Conservation (phyloP, 2,113 vertebrate genomes). For the Erinaceus europaeus region DNA sequence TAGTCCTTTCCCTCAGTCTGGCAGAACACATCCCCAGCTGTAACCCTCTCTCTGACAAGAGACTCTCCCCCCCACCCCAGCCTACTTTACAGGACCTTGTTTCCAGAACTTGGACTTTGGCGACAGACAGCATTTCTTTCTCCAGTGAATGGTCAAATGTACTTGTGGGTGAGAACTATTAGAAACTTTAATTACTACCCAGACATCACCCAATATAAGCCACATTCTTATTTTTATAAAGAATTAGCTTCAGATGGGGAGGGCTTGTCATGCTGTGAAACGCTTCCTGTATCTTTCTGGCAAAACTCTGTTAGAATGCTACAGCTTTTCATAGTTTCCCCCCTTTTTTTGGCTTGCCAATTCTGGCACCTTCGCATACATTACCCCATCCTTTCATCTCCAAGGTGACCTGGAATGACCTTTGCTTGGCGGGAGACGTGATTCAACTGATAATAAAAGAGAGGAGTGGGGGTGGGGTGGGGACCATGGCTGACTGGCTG, state of each 20-base stretch:
- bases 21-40: background rate
- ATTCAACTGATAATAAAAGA: conserved; percentile 87
- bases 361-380: conserved; percentile 81
- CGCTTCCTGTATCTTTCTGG: conserved; percentile 69
- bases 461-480: conserved; percentile 68
- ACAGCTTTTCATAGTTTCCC: conserved; percentile 32
- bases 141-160: conserved; percentile 47
- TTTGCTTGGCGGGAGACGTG: conserved; percentile 85
- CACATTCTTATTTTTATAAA: conserved; percentile 67
- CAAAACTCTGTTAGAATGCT: conserved; percentile 43
- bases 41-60: background rate
- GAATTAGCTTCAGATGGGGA: conserved; percentile 75
- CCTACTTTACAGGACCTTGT: background rate
- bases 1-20: background rate
- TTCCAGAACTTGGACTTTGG: background rate
- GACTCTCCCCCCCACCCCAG: background rate
- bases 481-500: conserved; percentile 72
- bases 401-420: conserved; percentile 85
- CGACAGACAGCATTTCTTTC: conserved; percentile 50
- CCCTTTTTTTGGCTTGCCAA: conserved; percentile 34
- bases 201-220: conserved; percentile 66
- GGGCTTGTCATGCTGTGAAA: conserved; percentile 48
- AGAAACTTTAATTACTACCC: conserved; percentile 70
- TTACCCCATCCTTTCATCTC: conserved; percentile 84
- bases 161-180: conserved; percentile 57